phyloP scores from a whole-genome alignment of 2,888 invertebrate genomes.

The Pollenia amentaria region DNA sequence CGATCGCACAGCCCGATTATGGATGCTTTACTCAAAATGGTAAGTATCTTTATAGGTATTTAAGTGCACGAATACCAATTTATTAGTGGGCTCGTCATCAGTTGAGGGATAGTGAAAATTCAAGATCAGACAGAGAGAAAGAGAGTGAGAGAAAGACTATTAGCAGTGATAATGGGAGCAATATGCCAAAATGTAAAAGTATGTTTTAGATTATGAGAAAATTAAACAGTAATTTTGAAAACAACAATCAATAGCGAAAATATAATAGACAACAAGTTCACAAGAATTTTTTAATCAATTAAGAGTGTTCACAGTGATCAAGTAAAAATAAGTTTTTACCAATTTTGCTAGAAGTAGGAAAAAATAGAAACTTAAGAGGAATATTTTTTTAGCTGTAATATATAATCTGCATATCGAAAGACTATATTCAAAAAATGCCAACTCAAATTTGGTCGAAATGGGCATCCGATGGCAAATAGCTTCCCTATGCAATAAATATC shows the following conservation, averaged over 20 bases:
- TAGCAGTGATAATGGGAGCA: slow-evolving; percentile 21
- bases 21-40: slow-evolving; percentile 66
- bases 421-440: no score
- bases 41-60: slow-evolving; percentile 28
- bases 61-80: background rate
- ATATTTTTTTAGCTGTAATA: no score
- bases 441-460: no score
- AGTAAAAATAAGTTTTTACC: no score
- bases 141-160: no score
- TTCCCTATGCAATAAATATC: no score
- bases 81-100: background rate
- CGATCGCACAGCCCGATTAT: slow-evolving; percentile 53
- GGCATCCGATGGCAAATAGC: no score
- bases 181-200: background rate
- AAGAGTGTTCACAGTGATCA: background rate
- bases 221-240: background rate
- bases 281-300: slow-evolving; percentile 11
- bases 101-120: background rate
- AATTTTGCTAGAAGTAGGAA: no score
- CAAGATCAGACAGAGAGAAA: slow-evolving; percentile 15
- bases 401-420: no score
- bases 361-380: no score
- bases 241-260: slow-evolving; percentile 14
- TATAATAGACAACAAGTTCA: slow-evolving; percentile 5
- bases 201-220: background rate